Conservation (phyloP, 1,140 invertebrate genomes). For the Microplitis mediator region DNA sequence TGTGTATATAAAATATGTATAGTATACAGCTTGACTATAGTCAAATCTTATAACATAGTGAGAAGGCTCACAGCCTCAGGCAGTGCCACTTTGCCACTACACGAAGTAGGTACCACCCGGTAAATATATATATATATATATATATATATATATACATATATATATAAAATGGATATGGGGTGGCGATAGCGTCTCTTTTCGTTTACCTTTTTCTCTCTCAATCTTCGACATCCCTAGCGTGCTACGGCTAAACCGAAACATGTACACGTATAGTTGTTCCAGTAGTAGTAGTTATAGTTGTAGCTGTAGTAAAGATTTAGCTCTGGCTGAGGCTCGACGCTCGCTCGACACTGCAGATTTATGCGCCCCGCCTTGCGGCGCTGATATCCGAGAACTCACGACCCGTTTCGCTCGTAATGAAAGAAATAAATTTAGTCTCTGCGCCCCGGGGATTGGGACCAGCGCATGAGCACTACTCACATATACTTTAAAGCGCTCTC, state of each 20-base stretch:
- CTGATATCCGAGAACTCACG: constrained; percentile 63
- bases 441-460: constrained; percentile 38
- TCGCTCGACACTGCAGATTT: constrained; percentile 57
- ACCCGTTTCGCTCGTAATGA: constrained; percentile 61
- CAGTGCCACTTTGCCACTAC: neutral
- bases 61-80: too few species aligned
- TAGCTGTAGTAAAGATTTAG: neutral
- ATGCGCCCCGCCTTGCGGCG: constrained; percentile 59
- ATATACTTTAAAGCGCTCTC: neutral
- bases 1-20: too few species aligned
- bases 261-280: neutral
- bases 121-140: too few species aligned
- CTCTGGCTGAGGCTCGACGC: neutral
- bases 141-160: too few species aligned
- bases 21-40: too few species aligned
- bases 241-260: constrained; percentile 3
- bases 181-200: neutral
- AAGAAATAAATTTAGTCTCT: constrained; percentile 64
- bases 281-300: too few species aligned
- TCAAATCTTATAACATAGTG: neutral
- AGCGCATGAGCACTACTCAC: neutral
- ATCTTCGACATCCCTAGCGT: constrained; percentile 10
- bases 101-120: too few species aligned
- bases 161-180: too few species aligned
- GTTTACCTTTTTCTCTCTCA: constrained; percentile 12